Evolutionary conservation across 2,888 invertebrate genomes (phyloP).

Genomic region (Lagria hirta): DNA sequence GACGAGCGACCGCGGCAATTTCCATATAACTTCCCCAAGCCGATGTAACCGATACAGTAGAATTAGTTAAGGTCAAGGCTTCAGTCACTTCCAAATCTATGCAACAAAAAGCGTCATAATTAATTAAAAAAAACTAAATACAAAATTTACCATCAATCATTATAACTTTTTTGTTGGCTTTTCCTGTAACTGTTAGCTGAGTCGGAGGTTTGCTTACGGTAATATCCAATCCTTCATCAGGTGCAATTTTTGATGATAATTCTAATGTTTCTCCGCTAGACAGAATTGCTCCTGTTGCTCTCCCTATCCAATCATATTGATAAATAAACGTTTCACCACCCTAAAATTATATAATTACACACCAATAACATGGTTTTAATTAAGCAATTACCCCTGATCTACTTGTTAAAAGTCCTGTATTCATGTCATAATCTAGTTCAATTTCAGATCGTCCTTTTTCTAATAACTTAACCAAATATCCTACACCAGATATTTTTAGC

Average conservation of each 20-base stretch:
- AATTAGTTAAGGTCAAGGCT: conserved; percentile 76
- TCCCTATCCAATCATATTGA: conserved; percentile 86
- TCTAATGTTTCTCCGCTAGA: conserved; percentile 90
- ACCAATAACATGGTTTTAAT: too few species aligned
- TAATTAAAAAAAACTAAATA: background rate
- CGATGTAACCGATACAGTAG: conserved; percentile 73
- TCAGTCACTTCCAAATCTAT: conserved; percentile 69
- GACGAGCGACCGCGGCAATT: conserved; percentile 77
- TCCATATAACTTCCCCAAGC: conserved; percentile 75
- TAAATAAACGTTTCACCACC: conserved; percentile 88
- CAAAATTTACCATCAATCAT: conserved; percentile 58
- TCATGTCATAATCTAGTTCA: conserved; percentile 87
- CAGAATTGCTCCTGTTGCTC: conserved; percentile 81
- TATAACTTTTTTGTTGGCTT: conserved; percentile 57
- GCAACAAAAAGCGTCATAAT: conserved; percentile 22
- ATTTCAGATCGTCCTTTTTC: conserved; percentile 89
- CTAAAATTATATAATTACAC: conserved; percentile 51
- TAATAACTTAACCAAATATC: conserved; percentile 83
- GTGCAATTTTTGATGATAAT: conserved; percentile 75
- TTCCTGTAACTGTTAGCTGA: conserved; percentile 48
- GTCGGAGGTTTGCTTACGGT: conserved; percentile 59
- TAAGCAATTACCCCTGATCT: conserved; percentile 74
- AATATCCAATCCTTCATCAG: conserved; percentile 74
- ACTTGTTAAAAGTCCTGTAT: conserved; percentile 82
- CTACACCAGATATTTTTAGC: conserved; percentile 89